Percentiles rank a stretch among this genome's conserved stretches.
Evolutionary conservation across 2,888 invertebrate genomes (phyloP).

Genomic region (Drosophila neonasuta): DNA sequence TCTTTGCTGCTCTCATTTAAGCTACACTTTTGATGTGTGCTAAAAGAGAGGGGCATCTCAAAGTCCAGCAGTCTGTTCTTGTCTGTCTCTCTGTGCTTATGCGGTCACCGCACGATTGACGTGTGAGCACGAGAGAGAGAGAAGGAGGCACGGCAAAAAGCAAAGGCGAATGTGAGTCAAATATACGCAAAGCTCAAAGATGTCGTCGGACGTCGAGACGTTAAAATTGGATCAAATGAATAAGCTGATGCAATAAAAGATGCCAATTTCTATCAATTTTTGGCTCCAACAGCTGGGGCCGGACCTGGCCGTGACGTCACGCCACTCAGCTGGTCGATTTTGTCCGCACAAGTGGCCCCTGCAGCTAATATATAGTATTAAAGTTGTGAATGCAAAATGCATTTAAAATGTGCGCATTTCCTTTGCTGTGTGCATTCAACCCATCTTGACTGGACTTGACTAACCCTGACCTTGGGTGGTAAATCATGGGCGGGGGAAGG

Average conservation of each 20-base stretch:
- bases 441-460: slow-evolving; percentile 25
- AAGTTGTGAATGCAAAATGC: slow-evolving; percentile 15
- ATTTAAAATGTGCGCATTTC: slow-evolving; percentile 30
- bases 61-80: slow-evolving; percentile 36
- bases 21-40: not conserved
- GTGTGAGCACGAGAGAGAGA: not conserved
- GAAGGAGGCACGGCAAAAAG: slow-evolving; percentile 25
- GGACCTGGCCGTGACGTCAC: slow-evolving; percentile 37
- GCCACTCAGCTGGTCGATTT: slow-evolving; percentile 1
- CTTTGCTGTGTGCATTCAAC: slow-evolving; percentile 18
- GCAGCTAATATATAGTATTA: not conserved
- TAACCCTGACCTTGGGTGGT: slow-evolving; percentile 41
- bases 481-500: not conserved
- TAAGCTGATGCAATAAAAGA: slow-evolving; percentile 55
- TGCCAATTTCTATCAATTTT: slow-evolving; percentile 29
- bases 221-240: slow-evolving; percentile 33
- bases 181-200: slow-evolving; percentile 39
- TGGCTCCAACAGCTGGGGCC: slow-evolving; percentile 14
- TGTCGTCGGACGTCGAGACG: slow-evolving; percentile 16
- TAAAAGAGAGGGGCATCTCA: slow-evolving; percentile 10
- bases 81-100: slow-evolving; percentile 11
- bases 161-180: slow-evolving; percentile 70
- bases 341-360: slow-evolving; percentile 13
- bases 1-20: not conserved
- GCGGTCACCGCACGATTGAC: slow-evolving; percentile 15